These are phyloP conservation scores for Oikopleura albicans DNA, from an alignment of 23 tunicate species.

Conservation along the genomic window DNA sequence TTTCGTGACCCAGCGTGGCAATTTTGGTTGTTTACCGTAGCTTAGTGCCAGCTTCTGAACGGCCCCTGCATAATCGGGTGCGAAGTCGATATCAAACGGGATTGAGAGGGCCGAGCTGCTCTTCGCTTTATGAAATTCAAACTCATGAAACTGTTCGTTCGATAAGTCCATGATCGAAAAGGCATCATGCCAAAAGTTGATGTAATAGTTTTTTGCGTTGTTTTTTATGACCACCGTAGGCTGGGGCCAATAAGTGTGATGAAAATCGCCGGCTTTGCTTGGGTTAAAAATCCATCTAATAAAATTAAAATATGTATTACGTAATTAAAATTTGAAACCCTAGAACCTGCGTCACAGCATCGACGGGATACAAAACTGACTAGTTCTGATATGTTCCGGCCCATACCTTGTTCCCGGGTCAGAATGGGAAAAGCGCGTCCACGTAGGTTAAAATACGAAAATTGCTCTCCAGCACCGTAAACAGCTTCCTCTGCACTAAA, in stretches of 20 bases:
- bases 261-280: constrained; percentile 90
- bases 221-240: constrained; percentile 26
- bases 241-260: constrained; percentile 98
- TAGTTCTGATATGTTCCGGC: constrained; percentile 31
- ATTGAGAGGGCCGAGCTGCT: neutral
- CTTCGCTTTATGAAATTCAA: constrained; percentile 15
- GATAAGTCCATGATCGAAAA: constrained; percentile 22
- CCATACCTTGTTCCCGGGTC: constrained; percentile 88
- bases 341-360: constrained; percentile 23
- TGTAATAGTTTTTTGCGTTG: neutral
- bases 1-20: constrained; percentile 14
- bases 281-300: too few species aligned
- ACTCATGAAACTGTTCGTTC: constrained; percentile 21
- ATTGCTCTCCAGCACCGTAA: constrained; percentile 85
- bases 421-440: constrained; percentile 75
- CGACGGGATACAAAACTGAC: neutral
- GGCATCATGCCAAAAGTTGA: neutral
- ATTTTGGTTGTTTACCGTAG: neutral
- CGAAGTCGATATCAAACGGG: neutral
- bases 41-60: neutral
- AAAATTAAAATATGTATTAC: too few species aligned
- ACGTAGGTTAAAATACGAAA: constrained; percentile 45
- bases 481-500: constrained; percentile 18
- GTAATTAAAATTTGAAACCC: too few species aligned
- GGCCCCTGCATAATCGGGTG: neutral